These are phyloP conservation scores for Epizoanthus fatuus DNA, from an alignment of 92 coral and sea anemone species.

Conservation along the genomic window DNA sequence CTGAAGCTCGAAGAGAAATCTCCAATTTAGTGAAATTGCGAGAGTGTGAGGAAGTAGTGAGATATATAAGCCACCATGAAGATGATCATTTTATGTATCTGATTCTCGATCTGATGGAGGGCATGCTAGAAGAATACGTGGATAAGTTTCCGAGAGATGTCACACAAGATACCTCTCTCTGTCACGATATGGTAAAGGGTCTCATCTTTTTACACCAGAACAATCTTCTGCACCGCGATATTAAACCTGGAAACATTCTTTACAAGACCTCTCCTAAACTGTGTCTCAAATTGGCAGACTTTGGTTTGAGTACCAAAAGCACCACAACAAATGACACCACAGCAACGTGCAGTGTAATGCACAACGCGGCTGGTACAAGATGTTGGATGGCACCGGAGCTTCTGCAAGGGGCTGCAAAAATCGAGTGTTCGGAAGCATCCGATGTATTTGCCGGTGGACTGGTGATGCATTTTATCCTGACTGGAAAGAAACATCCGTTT, in stretches of 20 bases:
- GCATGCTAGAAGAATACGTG: not conserved
- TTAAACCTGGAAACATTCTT: not conserved
- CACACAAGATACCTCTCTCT: not conserved
- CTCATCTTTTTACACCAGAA: not conserved
- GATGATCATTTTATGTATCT: not conserved
- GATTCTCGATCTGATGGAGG: slow-evolving; percentile 20
- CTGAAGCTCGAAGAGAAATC: not conserved
- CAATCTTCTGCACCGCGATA: too few species aligned
- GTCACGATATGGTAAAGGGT: not conserved
- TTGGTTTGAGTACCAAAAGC: too few species aligned
- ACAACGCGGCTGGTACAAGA: not conserved
- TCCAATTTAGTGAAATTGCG: not conserved
- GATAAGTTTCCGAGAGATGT: not conserved
- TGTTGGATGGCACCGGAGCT: slow-evolving; percentile 32
- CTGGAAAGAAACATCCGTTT: slow-evolving; percentile 24
- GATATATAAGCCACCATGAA: not conserved
- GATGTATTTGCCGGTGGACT: slow-evolving; percentile 7
- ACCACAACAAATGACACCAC: not conserved
- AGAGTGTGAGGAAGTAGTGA: slow-evolving; percentile 9
- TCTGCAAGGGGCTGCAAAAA: too few species aligned
- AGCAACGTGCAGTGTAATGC: not conserved
- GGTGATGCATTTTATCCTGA: not conserved
- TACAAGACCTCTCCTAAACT: not conserved
- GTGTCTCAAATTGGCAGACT: slow-evolving; percentile 1
- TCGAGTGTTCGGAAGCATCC: not conserved